Evolutionary conservation across 2,888 invertebrate species (phyloP), one percentile per base, ranked within the genome.

Genomic region (Tetranychus piercei): DNA sequence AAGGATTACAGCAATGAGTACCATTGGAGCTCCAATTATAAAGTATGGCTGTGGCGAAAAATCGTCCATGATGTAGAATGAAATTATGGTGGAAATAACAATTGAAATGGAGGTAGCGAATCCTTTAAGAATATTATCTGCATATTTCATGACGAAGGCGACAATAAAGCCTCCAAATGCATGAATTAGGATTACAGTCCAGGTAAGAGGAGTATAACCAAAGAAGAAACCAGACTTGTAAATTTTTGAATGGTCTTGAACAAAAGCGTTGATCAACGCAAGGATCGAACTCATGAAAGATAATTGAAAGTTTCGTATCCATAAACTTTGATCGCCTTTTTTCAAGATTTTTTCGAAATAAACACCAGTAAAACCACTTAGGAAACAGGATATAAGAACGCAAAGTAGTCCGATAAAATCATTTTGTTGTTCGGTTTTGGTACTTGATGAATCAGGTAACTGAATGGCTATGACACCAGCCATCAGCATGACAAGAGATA

Each of bases 341-440:
- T 85, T 86, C 23, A 85, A 79, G n/a, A 85, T 81, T 77, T 84
- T 84, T 79, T 85, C 86, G 79, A 85, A 84, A 80, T 84, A 85
- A 44, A 86, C 85, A 3, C 85, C 86, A 20, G 85, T 83, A 80
- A 85, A 86, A 6, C 85, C 86, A 76, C 83, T 83, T 18, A 83
- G 83, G 75, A 85, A 79, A 77, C 84, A 84, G 9, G 85, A 84
- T n/a, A 81, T 78, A 6, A 85, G 76, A 15, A 85, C 84, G 9
- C 84, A 82, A 8, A 81, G 76, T 20, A 86, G 77, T 6, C 85
- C 85, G 22, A 83, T 74, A 73, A 83, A 74, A 72, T 76, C 76
- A 43, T 77, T 77, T 55, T 55, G 55, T 15, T 15, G 55, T 55
- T 55, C 55, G 15, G 55, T 15, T 9, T 73, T 43, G 15, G 73